phyloP scores from a whole-genome alignment of 2,888 invertebrate genomes.

The Dendrolimus pini region DNA sequence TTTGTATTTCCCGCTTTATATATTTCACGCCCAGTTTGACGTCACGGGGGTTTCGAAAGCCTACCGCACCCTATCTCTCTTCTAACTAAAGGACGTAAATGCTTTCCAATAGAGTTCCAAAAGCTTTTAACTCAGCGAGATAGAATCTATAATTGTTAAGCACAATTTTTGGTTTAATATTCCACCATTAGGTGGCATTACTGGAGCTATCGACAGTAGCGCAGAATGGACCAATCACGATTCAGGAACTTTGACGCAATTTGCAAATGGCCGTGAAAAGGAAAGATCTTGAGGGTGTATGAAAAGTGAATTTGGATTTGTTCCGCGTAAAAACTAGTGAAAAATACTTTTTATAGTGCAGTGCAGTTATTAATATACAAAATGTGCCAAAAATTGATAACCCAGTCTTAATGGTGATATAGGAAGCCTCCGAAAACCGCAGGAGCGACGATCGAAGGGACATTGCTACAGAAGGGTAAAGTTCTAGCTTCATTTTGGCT shows the following conservation, averaged over 20 bases:
- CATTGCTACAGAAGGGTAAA: constrained; percentile 73
- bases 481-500: constrained; percentile 44
- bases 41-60: constrained; percentile 71
- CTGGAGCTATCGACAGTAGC: constrained; percentile 46
- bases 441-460: constrained; percentile 64
- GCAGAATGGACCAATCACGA: constrained; percentile 65
- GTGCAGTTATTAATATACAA: constrained; percentile 62
- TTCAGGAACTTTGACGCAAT: constrained; percentile 73
- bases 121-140: background rate
- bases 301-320: constrained; percentile 68
- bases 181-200: constrained; percentile 41
- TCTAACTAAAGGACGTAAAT: constrained; percentile 34
- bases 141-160: constrained; percentile 26
- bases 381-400: constrained; percentile 75
- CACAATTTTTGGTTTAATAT: constrained; percentile 27
- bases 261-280: constrained; percentile 78
- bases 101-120: constrained; percentile 7
- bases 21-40: constrained; percentile 75
- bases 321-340: constrained; percentile 65
- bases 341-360: constrained; percentile 58
- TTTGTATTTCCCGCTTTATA: constrained; percentile 35
- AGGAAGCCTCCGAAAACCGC: constrained; percentile 60
- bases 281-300: constrained; percentile 69
- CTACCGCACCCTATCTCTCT: constrained; percentile 67
- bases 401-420: constrained; percentile 72